phyloP scores from a whole-genome alignment of 64 coral and sea anemone species.

The Porites lutea region DNA sequence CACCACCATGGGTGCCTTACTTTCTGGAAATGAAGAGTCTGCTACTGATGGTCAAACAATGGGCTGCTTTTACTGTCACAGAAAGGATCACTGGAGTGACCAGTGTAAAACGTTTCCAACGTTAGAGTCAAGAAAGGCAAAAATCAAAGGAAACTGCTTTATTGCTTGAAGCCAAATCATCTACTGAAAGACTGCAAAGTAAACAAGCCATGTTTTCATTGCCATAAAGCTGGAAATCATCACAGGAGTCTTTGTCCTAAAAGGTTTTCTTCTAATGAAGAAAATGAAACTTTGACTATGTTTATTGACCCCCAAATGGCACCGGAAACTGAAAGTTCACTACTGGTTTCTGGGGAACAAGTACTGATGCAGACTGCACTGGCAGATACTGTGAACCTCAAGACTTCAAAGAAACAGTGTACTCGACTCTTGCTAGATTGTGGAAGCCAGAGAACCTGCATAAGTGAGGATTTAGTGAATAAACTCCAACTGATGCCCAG shows the following conservation, averaged over 20 bases:
- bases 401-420: slow-evolving; percentile 24
- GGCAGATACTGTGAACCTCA: slow-evolving; percentile 28
- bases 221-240: slow-evolving; percentile 63
- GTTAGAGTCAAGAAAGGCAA: slow-evolving; percentile 60
- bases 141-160: slow-evolving; percentile 57
- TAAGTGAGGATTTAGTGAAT: slow-evolving; percentile 60
- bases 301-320: neutral
- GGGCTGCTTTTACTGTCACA: slow-evolving; percentile 34
- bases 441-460: slow-evolving; percentile 61
- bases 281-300: slow-evolving; percentile 26
- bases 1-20: slow-evolving; percentile 42
- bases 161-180: slow-evolving; percentile 68
- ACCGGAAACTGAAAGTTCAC: slow-evolving; percentile 27
- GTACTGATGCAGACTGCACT: slow-evolving; percentile 46
- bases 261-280: slow-evolving; percentile 13
- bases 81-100: slow-evolving; percentile 56
- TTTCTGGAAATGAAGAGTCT: slow-evolving; percentile 42
- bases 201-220: slow-evolving; percentile 57
- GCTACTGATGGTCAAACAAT: slow-evolving; percentile 26
- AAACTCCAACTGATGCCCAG: slow-evolving; percentile 37
- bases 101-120: slow-evolving; percentile 43
- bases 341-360: slow-evolving; percentile 32
- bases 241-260: slow-evolving; percentile 71
- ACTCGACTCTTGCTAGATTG: slow-evolving; percentile 26
- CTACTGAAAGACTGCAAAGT: slow-evolving; percentile 66